These are phyloP conservation scores for Vimba vimba DNA, from an alignment of 2,113 vertebrate species.

Conservation along the genomic window DNA sequence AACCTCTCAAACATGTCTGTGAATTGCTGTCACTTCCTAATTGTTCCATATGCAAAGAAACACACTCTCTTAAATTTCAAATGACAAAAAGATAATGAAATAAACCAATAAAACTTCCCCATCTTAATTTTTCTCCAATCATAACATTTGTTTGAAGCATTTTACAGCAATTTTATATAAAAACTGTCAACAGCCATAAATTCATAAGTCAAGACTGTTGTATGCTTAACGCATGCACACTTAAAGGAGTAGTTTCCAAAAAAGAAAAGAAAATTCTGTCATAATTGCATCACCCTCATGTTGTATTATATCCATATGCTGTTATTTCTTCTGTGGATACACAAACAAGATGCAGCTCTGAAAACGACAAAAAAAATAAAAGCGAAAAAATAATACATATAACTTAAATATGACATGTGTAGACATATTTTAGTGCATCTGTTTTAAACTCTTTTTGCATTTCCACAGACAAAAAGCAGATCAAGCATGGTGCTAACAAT, in stretches of 20 bases:
- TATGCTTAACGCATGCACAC: background rate
- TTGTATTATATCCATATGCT: background rate
- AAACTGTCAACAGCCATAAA: background rate
- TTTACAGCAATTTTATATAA: background rate
- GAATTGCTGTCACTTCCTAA: constrained; percentile 44
- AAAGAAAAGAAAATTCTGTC: background rate
- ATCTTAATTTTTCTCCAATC: background rate
- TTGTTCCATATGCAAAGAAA: constrained; percentile 53
- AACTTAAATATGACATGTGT: background rate
- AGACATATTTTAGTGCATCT: background rate
- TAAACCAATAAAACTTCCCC: constrained; percentile 12
- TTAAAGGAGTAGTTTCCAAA: background rate
- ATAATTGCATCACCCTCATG: constrained; percentile 11
- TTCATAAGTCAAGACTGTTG: background rate
- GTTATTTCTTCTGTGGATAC: background rate
- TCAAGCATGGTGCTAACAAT: background rate
- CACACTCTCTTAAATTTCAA: constrained; percentile 42
- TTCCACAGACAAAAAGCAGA: background rate
- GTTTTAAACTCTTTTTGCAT: no score
- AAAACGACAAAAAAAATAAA: background rate
- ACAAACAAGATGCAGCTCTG: background rate
- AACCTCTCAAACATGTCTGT: constrained; percentile 42
- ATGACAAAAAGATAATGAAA: constrained; percentile 48
- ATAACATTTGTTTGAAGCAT: constrained; percentile 9
- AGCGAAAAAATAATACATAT: background rate